These are phyloP conservation scores for Pyrgus malvae DNA, from an alignment of 2,888 invertebrate species.

Conservation along the genomic window DNA sequence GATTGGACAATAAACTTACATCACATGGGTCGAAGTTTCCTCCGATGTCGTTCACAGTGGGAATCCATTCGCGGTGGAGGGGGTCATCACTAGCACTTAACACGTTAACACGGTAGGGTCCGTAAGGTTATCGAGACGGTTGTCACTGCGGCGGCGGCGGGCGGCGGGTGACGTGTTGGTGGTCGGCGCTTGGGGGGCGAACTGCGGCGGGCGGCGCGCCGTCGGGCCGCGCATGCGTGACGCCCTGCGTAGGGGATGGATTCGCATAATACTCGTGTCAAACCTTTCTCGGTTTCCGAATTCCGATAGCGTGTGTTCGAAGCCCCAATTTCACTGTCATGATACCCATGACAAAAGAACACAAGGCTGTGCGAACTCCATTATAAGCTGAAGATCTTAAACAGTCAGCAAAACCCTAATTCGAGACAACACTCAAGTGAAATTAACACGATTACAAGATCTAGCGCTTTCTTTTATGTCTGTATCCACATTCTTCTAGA, in stretches of 20 bases:
- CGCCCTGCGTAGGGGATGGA: slow-evolving; percentile 50
- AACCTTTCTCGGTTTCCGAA: slow-evolving; percentile 51
- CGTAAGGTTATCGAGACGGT: slow-evolving; percentile 31
- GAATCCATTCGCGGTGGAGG: slow-evolving; percentile 13
- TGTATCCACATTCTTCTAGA: no score
- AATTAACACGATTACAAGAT: no score
- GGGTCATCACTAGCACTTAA: slow-evolving; percentile 25
- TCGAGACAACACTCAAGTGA: neutral
- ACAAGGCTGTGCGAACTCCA: neutral
- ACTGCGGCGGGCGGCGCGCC: slow-evolving; percentile 65
- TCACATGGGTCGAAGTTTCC: slow-evolving; percentile 19
- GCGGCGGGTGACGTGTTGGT: slow-evolving; percentile 30
- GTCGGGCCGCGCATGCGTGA: slow-evolving; percentile 58
- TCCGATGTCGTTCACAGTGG: slow-evolving; percentile 5
- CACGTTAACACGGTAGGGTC: slow-evolving; percentile 20
- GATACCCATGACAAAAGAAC: slow-evolving; percentile 6
- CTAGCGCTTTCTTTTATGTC: no score
- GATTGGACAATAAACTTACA: slow-evolving; percentile 25
- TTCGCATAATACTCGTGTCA: slow-evolving; percentile 51
- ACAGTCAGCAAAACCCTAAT: neutral
- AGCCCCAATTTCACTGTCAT: slow-evolving; percentile 7
- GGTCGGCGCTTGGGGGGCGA: slow-evolving; percentile 46
- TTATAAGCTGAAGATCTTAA: neutral
- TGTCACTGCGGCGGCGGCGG: slow-evolving; percentile 59
- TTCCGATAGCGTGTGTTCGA: slow-evolving; percentile 34